These are phyloP conservation scores for Dryadula phaetusa DNA, from an alignment of 2,888 invertebrate species.

Conservation along the genomic window DNA sequence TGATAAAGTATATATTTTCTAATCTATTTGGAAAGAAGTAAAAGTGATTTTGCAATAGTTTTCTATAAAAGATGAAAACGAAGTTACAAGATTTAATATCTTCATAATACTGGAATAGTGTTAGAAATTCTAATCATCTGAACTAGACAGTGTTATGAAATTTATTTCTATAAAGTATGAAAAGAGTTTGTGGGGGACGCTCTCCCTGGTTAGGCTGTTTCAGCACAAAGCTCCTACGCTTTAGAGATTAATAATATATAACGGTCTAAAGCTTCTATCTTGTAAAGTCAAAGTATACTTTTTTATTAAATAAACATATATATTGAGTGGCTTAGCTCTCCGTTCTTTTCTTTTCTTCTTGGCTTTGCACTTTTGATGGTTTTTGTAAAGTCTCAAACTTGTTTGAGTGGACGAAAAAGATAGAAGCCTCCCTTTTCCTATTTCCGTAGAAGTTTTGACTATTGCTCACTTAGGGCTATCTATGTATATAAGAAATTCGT, in stretches of 20 bases:
- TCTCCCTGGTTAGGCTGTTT: conserved; percentile 1
- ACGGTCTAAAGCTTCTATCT: neutral
- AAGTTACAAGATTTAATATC: neutral
- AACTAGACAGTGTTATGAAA: neutral
- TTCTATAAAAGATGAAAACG: neutral
- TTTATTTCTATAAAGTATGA: neutral
- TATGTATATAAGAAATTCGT: too few relatives aligned
- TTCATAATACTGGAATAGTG: neutral
- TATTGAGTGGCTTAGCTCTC: too few relatives aligned
- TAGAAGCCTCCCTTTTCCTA: too few relatives aligned
- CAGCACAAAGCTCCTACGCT: conserved; percentile 15
- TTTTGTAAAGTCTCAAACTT: too few relatives aligned
- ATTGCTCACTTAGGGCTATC: too few relatives aligned
- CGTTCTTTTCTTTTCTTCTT: too few relatives aligned
- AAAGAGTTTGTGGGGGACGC: conserved; percentile 18
- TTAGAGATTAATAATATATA: neutral
- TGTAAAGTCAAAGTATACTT: neutral
- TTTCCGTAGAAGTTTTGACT: too few relatives aligned
- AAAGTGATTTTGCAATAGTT: too few relatives aligned
- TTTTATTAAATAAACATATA: neutral
- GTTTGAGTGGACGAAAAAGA: too few relatives aligned
- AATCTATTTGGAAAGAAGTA: too few relatives aligned
- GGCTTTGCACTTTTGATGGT: too few relatives aligned
- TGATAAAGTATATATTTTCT: too few relatives aligned
- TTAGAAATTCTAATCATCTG: conserved; percentile 4